Evolutionary conservation across 1,140 invertebrate genomes (phyloP).

Genomic region (Hyles vespertilio): DNA sequence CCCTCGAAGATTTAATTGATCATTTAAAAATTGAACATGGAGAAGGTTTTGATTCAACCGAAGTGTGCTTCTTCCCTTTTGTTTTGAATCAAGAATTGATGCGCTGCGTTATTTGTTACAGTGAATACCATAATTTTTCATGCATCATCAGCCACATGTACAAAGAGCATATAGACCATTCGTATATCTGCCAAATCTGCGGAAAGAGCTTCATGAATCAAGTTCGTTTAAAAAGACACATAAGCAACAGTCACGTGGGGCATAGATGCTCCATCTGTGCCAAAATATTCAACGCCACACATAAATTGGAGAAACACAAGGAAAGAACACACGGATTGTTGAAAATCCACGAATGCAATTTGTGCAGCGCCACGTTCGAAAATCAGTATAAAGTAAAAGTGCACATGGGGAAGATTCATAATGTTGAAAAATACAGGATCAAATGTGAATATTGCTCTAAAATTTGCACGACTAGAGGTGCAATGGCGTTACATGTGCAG

Average conservation of each 20-base stretch:
- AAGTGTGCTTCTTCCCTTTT: conserved; percentile 42
- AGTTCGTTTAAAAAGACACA: conserved; percentile 39
- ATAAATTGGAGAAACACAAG: conserved; percentile 39
- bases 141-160: conserved; percentile 44
- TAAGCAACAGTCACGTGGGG: conserved; percentile 32
- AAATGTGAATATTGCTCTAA: conserved; percentile 45
- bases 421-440: conserved; percentile 45
- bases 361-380: conserved; percentile 34
- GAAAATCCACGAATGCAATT: conserved; percentile 23
- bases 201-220: conserved; percentile 40
- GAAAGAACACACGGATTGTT: conserved; percentile 30
- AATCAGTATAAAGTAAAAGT: conserved; percentile 45
- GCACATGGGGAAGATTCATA: conserved; percentile 50
- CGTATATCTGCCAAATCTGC: conserved; percentile 45
- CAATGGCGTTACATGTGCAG: conserved; percentile 40
- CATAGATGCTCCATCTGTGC: conserved; percentile 33
- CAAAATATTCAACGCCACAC: conserved; percentile 29
- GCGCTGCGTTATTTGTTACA: conserved; percentile 32
- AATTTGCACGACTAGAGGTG: conserved; percentile 43
- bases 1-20: conserved; percentile 32
- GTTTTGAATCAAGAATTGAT: conserved; percentile 28
- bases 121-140: conserved; percentile 38
- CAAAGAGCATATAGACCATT: conserved; percentile 34
- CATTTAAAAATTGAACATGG: conserved; percentile 34
- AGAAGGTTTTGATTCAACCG: conserved; percentile 31